phyloP scores from a whole-genome alignment of 2,888 invertebrate species.

The Argyresthia albistria region DNA sequence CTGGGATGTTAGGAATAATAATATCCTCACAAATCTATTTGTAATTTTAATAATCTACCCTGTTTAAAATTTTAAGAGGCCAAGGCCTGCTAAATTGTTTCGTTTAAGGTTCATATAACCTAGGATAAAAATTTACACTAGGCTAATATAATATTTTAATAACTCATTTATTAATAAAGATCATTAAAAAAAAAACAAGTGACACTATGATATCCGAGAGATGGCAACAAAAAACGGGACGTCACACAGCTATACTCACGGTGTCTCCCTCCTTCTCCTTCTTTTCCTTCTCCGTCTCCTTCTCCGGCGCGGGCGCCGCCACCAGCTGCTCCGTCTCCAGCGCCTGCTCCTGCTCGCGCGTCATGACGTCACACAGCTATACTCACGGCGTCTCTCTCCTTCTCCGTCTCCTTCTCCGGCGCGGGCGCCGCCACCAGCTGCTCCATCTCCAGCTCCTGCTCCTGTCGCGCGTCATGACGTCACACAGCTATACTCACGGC shows the following conservation, averaged over 20 bases:
- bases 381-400: constrained; percentile 27
- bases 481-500: constrained; percentile 35
- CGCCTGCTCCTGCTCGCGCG: constrained; percentile 84
- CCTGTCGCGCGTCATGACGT: constrained; percentile 83
- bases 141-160: too few relatives aligned
- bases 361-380: constrained; percentile 93
- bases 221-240: too few relatives aligned
- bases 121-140: too few relatives aligned
- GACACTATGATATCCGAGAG: too few relatives aligned
- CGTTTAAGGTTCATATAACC: too few relatives aligned
- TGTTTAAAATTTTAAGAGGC: too few relatives aligned
- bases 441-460: constrained; percentile 88
- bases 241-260: neutral
- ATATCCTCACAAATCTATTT: too few relatives aligned
- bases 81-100: too few relatives aligned
- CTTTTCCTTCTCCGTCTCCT: constrained; percentile 15
- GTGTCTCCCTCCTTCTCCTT: neutral
- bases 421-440: constrained; percentile 68
- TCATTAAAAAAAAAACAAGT: too few relatives aligned
- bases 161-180: too few relatives aligned
- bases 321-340: constrained; percentile 85
- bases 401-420: constrained; percentile 37
- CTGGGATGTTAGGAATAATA: too few relatives aligned
- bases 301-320: constrained; percentile 42
- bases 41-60: too few relatives aligned